Evolutionary conservation across 2,113 vertebrate genomes (phyloP), one percentile per base, ranked within the genome.

Genomic region (Mola mola): DNA sequence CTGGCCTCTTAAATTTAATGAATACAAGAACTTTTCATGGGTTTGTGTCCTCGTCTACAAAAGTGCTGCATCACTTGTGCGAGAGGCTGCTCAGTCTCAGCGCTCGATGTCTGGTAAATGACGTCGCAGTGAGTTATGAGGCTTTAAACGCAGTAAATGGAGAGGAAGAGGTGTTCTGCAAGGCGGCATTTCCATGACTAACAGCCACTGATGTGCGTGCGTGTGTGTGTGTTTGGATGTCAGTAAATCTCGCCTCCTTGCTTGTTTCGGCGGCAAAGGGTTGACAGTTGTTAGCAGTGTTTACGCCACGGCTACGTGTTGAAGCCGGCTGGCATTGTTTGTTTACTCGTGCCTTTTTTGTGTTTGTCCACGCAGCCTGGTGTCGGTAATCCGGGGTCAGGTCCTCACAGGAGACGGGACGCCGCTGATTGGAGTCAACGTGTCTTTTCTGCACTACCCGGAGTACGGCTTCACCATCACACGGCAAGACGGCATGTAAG

Each of bases 401-500:
- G 96, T 98, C 46, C 92, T 98, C 57, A 98, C 97, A 4, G 95
- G 94, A 29, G 97, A 99, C 17, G 97, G 95, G 69, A 99, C 96
- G 0, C 96, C 97, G 0, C 94, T 99, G 74, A 98, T 99, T 59
- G 97, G 97, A 84, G 97, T 98, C 57, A 99, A 99, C n/a, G 96
- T 99, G 72, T 97, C 96, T 2, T 96, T 98, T 72, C 94, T 94
- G 50, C 95, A 95, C 87, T 96, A 97, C 76, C 93, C 94, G 0
- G 94, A 97, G 58, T 96, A 94, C 6, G 97, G 97, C 17, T 95
- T 95, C 71, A 98, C 96, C 46, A 90, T 97, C 86, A 98, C 96
- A 10, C 94, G 96, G 65, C 96, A 98, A 65, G 97, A 99, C 1
- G 97, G 97, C 89, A 98, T 98, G 97, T 99, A 88, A 93, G 97